These are phyloP conservation scores for Alentia gelatinosa DNA, from an alignment of 2,888 invertebrate genomes.

Conservation along the genomic window DNA sequence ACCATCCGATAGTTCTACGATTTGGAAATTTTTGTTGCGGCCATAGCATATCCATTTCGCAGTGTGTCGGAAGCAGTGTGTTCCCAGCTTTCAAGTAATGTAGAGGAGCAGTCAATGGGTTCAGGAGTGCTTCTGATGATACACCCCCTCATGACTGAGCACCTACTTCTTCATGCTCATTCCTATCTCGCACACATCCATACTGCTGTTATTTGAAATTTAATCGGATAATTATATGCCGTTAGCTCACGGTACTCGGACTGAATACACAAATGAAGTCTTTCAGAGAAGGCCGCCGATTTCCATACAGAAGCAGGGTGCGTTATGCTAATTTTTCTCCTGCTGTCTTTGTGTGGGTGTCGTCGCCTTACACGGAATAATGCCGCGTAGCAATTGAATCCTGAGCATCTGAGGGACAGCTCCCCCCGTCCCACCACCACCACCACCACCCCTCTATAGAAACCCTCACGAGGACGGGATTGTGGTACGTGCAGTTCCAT, in stretches of 20 bases:
- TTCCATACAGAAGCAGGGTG: not conserved
- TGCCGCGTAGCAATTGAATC: not conserved
- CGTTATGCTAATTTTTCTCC: not conserved
- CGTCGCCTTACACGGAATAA: not conserved
- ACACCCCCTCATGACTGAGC: not conserved
- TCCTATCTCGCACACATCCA: not conserved
- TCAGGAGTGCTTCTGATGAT: too few species aligned
- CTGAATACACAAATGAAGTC: not conserved
- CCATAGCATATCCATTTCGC: too few species aligned
- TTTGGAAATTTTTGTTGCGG: too few species aligned
- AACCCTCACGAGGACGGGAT: not conserved
- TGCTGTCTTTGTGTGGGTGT: not conserved
- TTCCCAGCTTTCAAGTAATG: too few species aligned
- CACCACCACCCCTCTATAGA: not conserved
- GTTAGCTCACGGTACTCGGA: not conserved
- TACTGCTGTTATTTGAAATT: not conserved
- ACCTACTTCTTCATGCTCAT: not conserved
- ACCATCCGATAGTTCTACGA: too few species aligned
- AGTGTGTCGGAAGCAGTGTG: too few species aligned
- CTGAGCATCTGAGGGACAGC: not conserved
- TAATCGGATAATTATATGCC: not conserved
- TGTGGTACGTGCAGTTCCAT: not conserved
- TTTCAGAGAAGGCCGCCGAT: not conserved
- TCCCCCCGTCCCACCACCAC: not conserved
- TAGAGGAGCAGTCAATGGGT: too few species aligned